Evolutionary conservation across 2,888 invertebrate genomes (phyloP), one percentile per base, ranked within the genome.

Genomic region (Tubulanus polymorphus): DNA sequence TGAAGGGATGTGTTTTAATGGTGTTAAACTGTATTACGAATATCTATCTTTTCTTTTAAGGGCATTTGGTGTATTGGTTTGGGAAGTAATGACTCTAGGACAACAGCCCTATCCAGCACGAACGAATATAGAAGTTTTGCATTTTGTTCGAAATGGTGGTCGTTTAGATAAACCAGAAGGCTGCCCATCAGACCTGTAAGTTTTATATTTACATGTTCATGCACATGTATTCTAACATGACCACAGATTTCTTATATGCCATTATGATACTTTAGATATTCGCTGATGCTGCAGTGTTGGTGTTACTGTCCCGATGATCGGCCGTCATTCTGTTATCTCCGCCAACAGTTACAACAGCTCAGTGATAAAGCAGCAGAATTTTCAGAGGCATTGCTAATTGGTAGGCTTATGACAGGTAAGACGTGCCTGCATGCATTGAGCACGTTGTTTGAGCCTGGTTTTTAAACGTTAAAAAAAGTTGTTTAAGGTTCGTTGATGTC

Each of bases 71-170:
- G 81, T 97, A 0, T 82, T 97, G 2, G 86, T 95, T 74, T 97
- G 96, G 95, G 99, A 99, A 83, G 91, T 97, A 48, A 85, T 97
- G 74, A 93, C 96, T 0, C 81, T 97, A 50, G 97, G 97, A 0
- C 92, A 94, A 74, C 93, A 95, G 75, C 99, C 99, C 0, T 99
- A 99, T 81, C 93, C 91, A 5, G 93, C 93, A 10, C 84, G 91
- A 61, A 90, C 89, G 56, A 96, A 97, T 81, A 83, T 90, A 15
- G 93, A 96, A 78, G 96, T 97, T 27, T 81, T 95, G 56, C 87
- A 90, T 67, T 91, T 90, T 77, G 93, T 97, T 8, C 85, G 91
- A 61, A 86, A 87, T 2, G 93, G 94, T 0, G 94, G 94, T 28
- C 84, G 89, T 45, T 83, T 93, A n/a, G 80, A 80, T 46, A 67